These are phyloP conservation scores for Pristionchus fissidentatus DNA, from an alignment of 2,888 invertebrate species.

Conservation along the genomic window DNA sequence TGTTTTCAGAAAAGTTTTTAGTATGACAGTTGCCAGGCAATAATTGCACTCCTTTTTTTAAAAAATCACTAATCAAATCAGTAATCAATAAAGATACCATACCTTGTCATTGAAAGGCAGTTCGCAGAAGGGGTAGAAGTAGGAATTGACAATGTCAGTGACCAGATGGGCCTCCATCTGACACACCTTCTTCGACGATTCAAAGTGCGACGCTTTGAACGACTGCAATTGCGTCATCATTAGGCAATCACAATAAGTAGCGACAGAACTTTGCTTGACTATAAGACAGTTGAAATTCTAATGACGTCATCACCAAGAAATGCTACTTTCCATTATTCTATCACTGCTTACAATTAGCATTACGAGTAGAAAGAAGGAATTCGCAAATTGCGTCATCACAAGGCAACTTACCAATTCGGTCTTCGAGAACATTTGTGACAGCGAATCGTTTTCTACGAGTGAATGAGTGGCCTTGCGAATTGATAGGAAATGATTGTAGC, in stretches of 20 bases:
- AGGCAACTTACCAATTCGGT: slow-evolving; percentile 48
- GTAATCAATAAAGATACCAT: background rate
- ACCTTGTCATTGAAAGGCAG: slow-evolving; percentile 66
- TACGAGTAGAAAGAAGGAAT: too few relatives aligned
- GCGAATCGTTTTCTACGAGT: slow-evolving; percentile 60
- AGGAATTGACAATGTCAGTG: slow-evolving; percentile 70
- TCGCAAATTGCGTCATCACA: too few relatives aligned
- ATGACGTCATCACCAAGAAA: too few relatives aligned
- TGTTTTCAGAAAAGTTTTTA: too few relatives aligned
- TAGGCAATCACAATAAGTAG: too few relatives aligned
- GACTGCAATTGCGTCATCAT: too few relatives aligned
- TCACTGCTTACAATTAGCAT: too few relatives aligned
- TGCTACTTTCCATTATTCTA: too few relatives aligned
- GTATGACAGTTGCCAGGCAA: too few relatives aligned
- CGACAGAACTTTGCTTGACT: background rate
- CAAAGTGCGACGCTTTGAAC: slow-evolving; percentile 62
- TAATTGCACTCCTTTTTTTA: too few relatives aligned
- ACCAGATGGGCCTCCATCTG: slow-evolving; percentile 70
- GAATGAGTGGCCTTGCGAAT: slow-evolving; percentile 67
- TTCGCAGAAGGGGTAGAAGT: slow-evolving; percentile 67
- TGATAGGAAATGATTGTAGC: slow-evolving; percentile 68
- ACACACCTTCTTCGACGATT: slow-evolving; percentile 68
- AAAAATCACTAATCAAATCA: too few relatives aligned
- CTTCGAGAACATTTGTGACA: slow-evolving; percentile 53
- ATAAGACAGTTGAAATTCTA: too few relatives aligned